Conservation (phyloP, 2,113 vertebrate genomes). For the Boulengeromyrus knoepffleri region DNA sequence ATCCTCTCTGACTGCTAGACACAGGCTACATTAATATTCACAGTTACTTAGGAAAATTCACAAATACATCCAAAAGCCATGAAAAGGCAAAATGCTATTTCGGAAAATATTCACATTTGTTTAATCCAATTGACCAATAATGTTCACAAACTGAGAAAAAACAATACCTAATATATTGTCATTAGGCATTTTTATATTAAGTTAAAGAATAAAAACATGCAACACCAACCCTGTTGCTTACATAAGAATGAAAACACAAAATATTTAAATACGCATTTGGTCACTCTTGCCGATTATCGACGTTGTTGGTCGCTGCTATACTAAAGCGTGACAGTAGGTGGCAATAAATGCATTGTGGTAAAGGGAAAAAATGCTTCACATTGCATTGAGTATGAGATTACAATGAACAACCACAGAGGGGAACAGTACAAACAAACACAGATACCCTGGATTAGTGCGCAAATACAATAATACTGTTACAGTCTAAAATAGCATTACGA, state of each 20-base stretch:
- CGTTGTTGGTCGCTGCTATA: conserved; percentile 22
- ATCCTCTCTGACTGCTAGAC: not conserved
- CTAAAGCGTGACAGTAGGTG: conserved; percentile 51
- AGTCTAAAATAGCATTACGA: conserved; percentile 16
- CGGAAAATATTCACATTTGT: not conserved
- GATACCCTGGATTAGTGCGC: conserved; percentile 11
- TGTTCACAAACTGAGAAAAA: not conserved
- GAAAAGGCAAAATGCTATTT: not conserved
- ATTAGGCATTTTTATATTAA: not conserved
- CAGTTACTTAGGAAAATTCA: not conserved
- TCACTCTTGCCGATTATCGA: not conserved
- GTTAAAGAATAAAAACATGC: not conserved
- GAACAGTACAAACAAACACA: conserved; percentile 31
- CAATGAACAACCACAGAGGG: conserved; percentile 40
- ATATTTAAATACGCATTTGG: not conserved
- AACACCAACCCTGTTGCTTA: not conserved
- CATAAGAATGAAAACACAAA: not conserved
- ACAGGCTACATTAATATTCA: not conserved
- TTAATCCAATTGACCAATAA: not conserved
- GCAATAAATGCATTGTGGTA: conserved; percentile 56
- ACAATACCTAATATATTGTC: not conserved
- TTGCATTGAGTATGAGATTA: conserved; percentile 31
- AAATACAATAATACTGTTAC: conserved; percentile 16
- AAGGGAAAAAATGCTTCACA: not conserved
- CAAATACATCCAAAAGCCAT: not conserved